Conservation (phyloP, 2,888 invertebrate species). For the Cerceris rybyensis region DNA sequence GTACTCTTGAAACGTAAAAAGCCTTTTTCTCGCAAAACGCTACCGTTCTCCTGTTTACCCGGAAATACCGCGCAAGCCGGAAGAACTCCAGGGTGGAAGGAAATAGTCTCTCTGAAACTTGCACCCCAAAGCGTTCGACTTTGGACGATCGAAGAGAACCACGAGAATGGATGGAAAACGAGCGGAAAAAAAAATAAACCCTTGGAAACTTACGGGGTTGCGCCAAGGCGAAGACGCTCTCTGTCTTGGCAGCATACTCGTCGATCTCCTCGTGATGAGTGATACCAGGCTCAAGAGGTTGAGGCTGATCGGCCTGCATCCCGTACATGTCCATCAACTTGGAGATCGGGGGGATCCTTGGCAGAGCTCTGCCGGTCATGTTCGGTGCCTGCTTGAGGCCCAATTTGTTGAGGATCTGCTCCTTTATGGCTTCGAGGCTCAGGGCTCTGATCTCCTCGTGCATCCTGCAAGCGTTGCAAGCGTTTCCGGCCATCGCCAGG, state of each 20-base stretch:
- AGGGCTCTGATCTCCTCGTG: slow-evolving; percentile 84
- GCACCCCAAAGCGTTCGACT: too few species aligned
- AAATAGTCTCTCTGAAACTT: not conserved
- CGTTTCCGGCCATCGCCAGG: slow-evolving; percentile 72
- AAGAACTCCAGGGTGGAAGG: not conserved
- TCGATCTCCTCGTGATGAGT: slow-evolving; percentile 82
- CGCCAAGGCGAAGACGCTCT: slow-evolving; percentile 82
- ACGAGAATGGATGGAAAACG: not conserved
- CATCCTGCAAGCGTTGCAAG: slow-evolving; percentile 83
- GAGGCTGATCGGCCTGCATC: slow-evolving; percentile 81
- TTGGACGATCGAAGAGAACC: not conserved
- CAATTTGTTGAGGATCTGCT: slow-evolving; percentile 84
- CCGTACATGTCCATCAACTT: slow-evolving; percentile 82
- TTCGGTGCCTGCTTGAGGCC: slow-evolving; percentile 85
- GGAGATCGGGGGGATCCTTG: slow-evolving; percentile 83
- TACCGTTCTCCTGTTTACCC: not conserved
- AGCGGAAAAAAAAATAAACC: slow-evolving; percentile 4
- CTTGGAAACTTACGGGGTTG: slow-evolving; percentile 80
- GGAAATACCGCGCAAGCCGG: not conserved
- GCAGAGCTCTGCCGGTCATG: slow-evolving; percentile 84
- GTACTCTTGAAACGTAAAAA: slow-evolving; percentile 1
- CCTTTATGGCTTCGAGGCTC: slow-evolving; percentile 85
- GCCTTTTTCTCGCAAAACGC: not conserved
- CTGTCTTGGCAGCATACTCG: slow-evolving; percentile 82
- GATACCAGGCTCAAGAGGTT: slow-evolving; percentile 79